Conservation (phyloP, 2,888 invertebrate species). For the Autographa pulchrina region DNA sequence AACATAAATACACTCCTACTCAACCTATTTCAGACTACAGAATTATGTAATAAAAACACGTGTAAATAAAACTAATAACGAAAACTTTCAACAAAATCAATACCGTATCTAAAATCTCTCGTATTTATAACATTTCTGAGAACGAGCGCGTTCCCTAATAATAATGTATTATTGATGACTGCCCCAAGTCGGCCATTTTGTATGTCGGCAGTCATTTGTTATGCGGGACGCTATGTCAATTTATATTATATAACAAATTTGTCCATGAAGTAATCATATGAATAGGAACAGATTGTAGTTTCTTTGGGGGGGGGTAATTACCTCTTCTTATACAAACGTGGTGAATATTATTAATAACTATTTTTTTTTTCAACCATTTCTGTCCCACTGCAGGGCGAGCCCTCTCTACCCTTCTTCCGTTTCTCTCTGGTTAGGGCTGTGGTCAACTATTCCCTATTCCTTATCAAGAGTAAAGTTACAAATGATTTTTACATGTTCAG, state of each 20-base stretch:
- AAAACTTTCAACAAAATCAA: constrained; percentile 20
- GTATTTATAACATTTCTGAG: constrained; percentile 7
- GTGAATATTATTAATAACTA: no score
- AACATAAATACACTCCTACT: no score
- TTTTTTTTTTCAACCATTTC: no score
- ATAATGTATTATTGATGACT: constrained; percentile 51
- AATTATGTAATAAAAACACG: not conserved
- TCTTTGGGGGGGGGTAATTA: no score
- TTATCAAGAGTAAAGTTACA: no score
- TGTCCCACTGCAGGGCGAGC: no score
- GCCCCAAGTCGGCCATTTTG: constrained; percentile 17
- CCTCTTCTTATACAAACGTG: no score
- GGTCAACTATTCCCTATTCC: no score
- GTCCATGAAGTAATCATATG: not conserved
- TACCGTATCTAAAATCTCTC: constrained; percentile 24
- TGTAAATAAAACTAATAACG: not conserved
- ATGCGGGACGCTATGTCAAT: constrained; percentile 4
- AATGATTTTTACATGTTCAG: no score
- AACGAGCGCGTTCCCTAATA: constrained; percentile 11
- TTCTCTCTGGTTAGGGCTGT: no score
- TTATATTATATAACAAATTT: not conserved
- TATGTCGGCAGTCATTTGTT: not conserved
- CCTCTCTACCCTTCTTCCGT: no score
- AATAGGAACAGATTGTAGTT: not conserved
- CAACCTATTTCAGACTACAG: no score